Percentiles rank a stretch among this genome's conserved stretches.
Evolutionary conservation across 2,113 vertebrate species (phyloP).

Genomic region (Tachysurus vachellii): DNA sequence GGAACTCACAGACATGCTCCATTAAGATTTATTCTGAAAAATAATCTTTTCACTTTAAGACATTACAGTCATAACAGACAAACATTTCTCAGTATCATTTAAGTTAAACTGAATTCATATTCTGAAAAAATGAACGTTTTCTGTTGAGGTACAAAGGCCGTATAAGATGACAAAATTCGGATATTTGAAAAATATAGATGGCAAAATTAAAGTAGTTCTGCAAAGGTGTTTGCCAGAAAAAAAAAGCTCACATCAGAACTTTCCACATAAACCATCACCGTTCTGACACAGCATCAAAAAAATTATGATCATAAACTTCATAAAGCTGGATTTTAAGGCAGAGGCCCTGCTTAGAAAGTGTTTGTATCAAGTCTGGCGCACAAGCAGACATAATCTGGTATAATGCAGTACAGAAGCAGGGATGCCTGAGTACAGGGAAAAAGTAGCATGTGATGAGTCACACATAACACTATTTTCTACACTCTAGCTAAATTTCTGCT

Average conservation of each 20-base stretch:
- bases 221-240: not conserved
- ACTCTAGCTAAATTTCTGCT: not conserved
- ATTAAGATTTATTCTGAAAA: not conserved
- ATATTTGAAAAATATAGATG: not conserved
- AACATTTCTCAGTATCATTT: not conserved
- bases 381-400: not conserved
- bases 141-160: not conserved
- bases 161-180: not conserved
- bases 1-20: not conserved
- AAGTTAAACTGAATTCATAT: not conserved
- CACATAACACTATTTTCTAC: not conserved
- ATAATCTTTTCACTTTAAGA: not conserved
- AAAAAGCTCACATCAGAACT: not conserved
- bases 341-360: not conserved
- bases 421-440: not conserved
- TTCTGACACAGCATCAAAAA: not conserved
- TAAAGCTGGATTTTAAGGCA: conserved; percentile 8
- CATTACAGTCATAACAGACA: not conserved
- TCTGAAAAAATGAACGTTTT: not conserved
- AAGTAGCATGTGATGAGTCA: conserved; percentile 10
- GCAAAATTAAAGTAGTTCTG: not conserved
- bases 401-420: not conserved
- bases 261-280: not conserved
- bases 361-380: not conserved
- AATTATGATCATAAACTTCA: not conserved